A percentile compares a stretch with the other conserved stretches of the same genome.
Evolutionary conservation across 2,888 invertebrate species (phyloP).

Genomic region (Autographa gamma): DNA sequence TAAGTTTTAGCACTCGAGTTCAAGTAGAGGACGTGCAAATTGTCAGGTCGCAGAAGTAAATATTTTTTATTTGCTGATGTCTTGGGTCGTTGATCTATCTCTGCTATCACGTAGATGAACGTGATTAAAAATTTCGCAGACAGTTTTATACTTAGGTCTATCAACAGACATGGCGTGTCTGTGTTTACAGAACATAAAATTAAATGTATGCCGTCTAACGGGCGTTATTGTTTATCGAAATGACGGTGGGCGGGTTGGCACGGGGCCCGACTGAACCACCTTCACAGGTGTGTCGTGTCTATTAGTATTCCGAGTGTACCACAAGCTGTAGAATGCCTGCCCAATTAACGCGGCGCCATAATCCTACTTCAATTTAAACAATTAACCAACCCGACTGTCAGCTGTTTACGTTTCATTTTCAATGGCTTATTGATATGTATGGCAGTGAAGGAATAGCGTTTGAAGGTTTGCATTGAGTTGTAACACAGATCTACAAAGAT

Average conservation of each 20-base stretch:
- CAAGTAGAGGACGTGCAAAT: constrained; percentile 55
- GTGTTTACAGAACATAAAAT: constrained; percentile 68
- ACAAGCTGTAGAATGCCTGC: constrained; percentile 59
- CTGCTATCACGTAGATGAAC: constrained; percentile 53
- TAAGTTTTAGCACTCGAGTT: constrained; percentile 64
- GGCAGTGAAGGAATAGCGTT: constrained; percentile 51
- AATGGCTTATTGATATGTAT: constrained; percentile 52
- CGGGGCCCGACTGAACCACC: constrained; percentile 72
- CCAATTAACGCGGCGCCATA: constrained; percentile 65
- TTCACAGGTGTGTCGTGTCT: constrained; percentile 76
- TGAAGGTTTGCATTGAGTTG: neutral
- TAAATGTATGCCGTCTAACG: constrained; percentile 74
- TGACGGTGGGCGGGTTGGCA: constrained; percentile 75
- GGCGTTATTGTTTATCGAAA: constrained; percentile 80
- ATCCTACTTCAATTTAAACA: constrained; percentile 73
- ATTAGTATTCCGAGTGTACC: constrained; percentile 62
- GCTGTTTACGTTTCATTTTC: constrained; percentile 62
- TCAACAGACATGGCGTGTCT: constrained; percentile 51
- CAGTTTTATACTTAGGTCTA: constrained; percentile 41
- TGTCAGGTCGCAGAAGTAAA: constrained; percentile 50
- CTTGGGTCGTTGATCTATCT: constrained; percentile 64
- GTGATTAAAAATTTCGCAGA: constrained; percentile 42
- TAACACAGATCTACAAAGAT: too few relatives aligned
- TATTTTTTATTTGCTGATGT: constrained; percentile 53
- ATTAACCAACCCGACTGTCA: constrained; percentile 63